phyloP scores from a whole-genome alignment of 2,113 vertebrate genomes.

The Bambusicola thoracicus region DNA sequence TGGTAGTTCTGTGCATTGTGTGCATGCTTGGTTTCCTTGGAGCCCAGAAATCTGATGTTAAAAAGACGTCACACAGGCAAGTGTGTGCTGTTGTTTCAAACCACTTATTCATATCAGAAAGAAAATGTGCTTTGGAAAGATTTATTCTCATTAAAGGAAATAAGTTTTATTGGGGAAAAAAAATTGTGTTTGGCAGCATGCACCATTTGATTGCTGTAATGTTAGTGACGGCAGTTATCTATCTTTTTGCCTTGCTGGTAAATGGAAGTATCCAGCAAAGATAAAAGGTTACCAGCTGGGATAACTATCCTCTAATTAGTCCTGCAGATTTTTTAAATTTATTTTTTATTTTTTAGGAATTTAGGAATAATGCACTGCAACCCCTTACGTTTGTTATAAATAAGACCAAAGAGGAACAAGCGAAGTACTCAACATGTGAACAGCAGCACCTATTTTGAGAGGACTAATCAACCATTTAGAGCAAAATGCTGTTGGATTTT shows the following conservation, averaged over 20 bases:
- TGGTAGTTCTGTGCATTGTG: background rate
- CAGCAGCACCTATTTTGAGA: background rate
- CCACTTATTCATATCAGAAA: conserved; percentile 55
- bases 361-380: conserved; percentile 71
- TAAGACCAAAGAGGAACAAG: conserved; percentile 6
- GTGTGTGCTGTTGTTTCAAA: conserved; percentile 37
- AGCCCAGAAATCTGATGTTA: conserved; percentile 34
- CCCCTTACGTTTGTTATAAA: conserved; percentile 58
- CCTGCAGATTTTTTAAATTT: conserved; percentile 30
- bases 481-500: background rate
- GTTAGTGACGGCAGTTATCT: conserved; percentile 53
- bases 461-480: background rate
- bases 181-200: conserved; percentile 42
- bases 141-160: conserved; percentile 61
- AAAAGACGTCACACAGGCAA: conserved; percentile 19
- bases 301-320: conserved; percentile 81
- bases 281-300: conserved; percentile 80
- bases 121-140: conserved; percentile 59
- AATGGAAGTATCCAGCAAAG: conserved; percentile 77
- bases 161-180: conserved; percentile 54
- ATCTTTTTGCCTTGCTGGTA: conserved; percentile 71
- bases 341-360: background rate
- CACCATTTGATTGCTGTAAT: conserved; percentile 71
- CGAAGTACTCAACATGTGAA: background rate
- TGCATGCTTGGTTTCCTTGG: conserved; percentile 37